Percentiles rank a stretch among this genome's conserved stretches.
These are phyloP conservation scores for Saguinus midas DNA, from an alignment of 2,113 vertebrate genomes.

Conservation along the genomic window DNA sequence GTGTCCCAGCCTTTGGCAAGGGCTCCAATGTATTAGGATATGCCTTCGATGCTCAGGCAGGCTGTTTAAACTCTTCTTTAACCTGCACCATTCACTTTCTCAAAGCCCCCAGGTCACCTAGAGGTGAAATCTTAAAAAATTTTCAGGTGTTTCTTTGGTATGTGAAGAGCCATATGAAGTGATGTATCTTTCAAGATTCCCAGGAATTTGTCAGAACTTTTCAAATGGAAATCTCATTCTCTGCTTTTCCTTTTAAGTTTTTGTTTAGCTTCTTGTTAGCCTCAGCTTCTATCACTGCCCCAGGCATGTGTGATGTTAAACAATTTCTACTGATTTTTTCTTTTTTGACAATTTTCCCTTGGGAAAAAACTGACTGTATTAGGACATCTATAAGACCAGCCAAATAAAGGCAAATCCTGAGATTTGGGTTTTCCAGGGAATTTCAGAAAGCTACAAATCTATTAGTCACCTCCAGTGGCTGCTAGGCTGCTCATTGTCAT, in stretches of 20 bases:
- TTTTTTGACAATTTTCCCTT: constrained; percentile 24
- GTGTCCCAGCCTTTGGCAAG: background rate
- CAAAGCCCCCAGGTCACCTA: background rate
- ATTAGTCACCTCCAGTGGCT: background rate
- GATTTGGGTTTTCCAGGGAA: background rate
- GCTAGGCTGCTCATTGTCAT: background rate
- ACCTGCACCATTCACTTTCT: background rate
- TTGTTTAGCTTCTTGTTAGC: background rate
- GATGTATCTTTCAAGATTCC: background rate
- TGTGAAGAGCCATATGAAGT: background rate
- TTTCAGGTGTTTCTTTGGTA: background rate
- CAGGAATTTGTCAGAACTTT: background rate
- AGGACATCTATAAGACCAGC: background rate
- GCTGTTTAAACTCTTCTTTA: background rate
- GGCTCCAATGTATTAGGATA: background rate
- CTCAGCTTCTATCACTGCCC: background rate
- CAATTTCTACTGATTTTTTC: constrained; percentile 28
- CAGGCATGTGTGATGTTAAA: constrained; percentile 1
- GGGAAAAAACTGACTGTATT: background rate
- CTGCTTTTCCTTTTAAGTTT: background rate
- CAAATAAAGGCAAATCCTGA: background rate
- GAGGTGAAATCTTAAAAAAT: background rate
- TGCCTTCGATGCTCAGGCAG: background rate
- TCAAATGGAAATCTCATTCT: background rate
- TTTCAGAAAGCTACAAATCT: background rate